Percentiles rank a stretch among this genome's conserved stretches.
phyloP scores from a whole-genome alignment of 2,797 vertebrate species.

The Gymnothorax reevesii region DNA sequence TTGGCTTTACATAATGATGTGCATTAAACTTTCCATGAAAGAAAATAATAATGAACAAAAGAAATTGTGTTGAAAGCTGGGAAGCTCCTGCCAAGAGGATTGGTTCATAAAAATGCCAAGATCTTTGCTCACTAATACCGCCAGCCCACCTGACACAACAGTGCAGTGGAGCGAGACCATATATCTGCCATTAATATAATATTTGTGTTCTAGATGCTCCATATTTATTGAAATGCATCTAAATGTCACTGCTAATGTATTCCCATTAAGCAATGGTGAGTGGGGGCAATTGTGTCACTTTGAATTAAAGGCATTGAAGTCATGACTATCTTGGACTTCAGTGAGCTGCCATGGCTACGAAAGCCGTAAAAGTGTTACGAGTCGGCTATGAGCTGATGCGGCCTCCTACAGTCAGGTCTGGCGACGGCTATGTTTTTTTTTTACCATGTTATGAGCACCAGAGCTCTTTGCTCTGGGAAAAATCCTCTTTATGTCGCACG shows the following conservation, averaged over 20 bases:
- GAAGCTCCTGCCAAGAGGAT: background rate
- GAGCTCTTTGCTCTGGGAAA: background rate
- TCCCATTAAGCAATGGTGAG: background rate
- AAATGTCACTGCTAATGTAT: background rate
- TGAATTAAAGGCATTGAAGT: background rate
- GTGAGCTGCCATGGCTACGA: background rate
- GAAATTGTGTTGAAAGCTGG: background rate
- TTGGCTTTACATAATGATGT: background rate
- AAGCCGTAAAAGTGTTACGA: background rate
- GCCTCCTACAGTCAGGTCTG: background rate
- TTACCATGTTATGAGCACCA: background rate
- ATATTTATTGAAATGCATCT: background rate
- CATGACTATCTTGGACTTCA: no score
- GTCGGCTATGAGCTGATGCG: background rate
- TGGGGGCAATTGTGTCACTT: background rate
- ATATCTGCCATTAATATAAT: background rate
- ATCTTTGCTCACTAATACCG: background rate
- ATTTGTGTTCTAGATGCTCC: background rate
- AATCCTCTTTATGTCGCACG: background rate
- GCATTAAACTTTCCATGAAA: background rate
- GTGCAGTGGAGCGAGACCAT: background rate
- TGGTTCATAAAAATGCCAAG: background rate
- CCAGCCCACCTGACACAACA: background rate
- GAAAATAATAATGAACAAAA: background rate
- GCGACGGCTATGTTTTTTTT: background rate